Conservation (phyloP, 2,888 invertebrate genomes). For the Aleiodes leptofemur region DNA sequence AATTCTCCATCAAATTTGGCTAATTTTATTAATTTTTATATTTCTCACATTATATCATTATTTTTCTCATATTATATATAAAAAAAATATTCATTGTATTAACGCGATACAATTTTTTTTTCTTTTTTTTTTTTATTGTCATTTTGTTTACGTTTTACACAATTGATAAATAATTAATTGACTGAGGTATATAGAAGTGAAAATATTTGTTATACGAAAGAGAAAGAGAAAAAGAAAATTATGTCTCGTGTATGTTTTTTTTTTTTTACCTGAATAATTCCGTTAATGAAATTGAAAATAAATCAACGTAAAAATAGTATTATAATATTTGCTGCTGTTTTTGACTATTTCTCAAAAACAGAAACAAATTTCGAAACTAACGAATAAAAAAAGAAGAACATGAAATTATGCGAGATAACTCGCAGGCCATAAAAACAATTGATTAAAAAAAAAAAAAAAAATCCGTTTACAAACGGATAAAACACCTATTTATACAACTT, state of each 20-base stretch:
- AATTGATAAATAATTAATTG: constrained; percentile 21
- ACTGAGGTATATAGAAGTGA: constrained; percentile 18
- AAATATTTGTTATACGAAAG: constrained; percentile 34
- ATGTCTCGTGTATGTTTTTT: constrained; percentile 39
- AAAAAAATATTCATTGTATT: too few species aligned
- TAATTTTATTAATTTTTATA: too few species aligned
- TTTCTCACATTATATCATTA: too few species aligned
- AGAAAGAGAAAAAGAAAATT: constrained; percentile 5
- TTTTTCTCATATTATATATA: too few species aligned
- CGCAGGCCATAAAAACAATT: constrained; percentile 19
- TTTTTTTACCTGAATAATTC: constrained; percentile 24
- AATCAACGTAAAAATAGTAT: constrained; percentile 27
- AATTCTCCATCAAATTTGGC: too few species aligned
- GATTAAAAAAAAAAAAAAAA: constrained; percentile 32
- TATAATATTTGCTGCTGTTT: constrained; percentile 35
- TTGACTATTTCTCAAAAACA: constrained; percentile 8
- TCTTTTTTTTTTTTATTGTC: constrained; percentile 2
- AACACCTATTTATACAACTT: constrained; percentile 61
- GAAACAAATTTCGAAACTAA: constrained; percentile 18
- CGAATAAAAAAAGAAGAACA: constrained; percentile 20
- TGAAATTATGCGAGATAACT: constrained; percentile 17
- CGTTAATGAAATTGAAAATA: constrained; percentile 6
- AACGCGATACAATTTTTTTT: background rate
- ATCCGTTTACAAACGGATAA: constrained; percentile 35
- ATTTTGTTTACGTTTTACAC: constrained; percentile 3